Conservation (phyloP, 2,888 invertebrate genomes). For the Plagiodera versicolora region DNA sequence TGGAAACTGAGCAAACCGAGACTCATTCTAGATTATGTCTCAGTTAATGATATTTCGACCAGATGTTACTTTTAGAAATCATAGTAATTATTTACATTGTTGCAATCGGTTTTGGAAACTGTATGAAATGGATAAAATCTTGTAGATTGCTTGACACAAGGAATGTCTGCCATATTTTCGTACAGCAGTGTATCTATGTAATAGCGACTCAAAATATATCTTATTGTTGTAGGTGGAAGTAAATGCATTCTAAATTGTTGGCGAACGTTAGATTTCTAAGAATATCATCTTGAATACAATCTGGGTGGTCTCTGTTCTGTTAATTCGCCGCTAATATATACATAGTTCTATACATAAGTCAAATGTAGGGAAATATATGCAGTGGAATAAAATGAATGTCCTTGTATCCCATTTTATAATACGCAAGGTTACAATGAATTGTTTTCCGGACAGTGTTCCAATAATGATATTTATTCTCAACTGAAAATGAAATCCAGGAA, state of each 20-base stretch:
- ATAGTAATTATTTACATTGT: too few species aligned
- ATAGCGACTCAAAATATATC: conserved; percentile 9
- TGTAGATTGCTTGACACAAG: too few species aligned
- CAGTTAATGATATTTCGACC: too few species aligned
- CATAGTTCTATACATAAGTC: conserved; percentile 35
- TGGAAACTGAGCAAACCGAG: too few species aligned
- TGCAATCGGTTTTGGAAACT: too few species aligned
- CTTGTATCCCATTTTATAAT: conserved; percentile 35
- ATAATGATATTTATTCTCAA: too few species aligned
- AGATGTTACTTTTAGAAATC: too few species aligned
- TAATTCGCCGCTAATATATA: conserved; percentile 33
- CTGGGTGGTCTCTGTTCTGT: conserved; percentile 36
- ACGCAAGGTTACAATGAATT: too few species aligned
- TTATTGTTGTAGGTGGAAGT: conserved; percentile 14
- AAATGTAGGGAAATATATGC: conserved; percentile 32
- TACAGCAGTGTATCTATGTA: conserved; percentile 4
- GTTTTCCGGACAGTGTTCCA: too few species aligned
- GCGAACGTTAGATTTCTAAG: conserved; percentile 34
- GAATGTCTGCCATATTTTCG: neutral
- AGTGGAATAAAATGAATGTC: conserved; percentile 33
- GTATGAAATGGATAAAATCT: too few species aligned
- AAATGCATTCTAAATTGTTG: conserved; percentile 25
- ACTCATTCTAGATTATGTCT: too few species aligned
- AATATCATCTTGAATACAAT: conserved; percentile 29
- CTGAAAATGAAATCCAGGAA: too few species aligned